Evolutionary conservation across 2,113 vertebrate species (phyloP), one percentile per base, ranked within the genome.

Genomic region (Potamarius usumacintae): DNA sequence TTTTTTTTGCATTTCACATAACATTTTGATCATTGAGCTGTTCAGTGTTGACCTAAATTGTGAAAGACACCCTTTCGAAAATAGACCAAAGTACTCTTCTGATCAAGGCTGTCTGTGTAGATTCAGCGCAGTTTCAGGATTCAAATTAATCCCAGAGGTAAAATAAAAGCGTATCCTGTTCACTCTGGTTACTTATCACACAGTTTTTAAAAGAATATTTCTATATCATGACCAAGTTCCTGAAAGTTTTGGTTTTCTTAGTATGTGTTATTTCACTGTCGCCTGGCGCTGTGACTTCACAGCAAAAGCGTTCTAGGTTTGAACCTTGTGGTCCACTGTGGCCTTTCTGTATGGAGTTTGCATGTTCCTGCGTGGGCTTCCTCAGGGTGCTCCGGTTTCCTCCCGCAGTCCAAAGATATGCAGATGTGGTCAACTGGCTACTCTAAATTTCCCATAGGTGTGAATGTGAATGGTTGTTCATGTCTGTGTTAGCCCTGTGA

Each of bases 1-100:
- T 48, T 77, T 53, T 14, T 52, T 52, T 11, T 50, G 0, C 20
- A 42, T 60, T 30, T 77, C 17, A 85, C 27, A 85, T 62, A 84
- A 30, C 9, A 57, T 55, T 69, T 52, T 58, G 83, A 42, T 84
- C 30, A 86, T 22, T 62, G 48, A 55, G 48, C n/a, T 65, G 58
- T 78, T 63, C 42, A 20, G 12, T 65, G 67, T 60, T 76, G 71
- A 85, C 55, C 20, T 60, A 48, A 58, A 85, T 60, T 85, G 83
- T 74, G 83, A 42, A 74, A 85, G 67, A 85, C 53, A 58, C 20
- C 34, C 53, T 85, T 85, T 72, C 30, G 30, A 85, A 83, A 83
- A 69, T 83, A 67, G 62, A 69, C 15, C 48, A 69, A 65, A 85
- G 69, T 76, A 74, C 69, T 85, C 18, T n/a, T n/a, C 27, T 42